phyloP scores from a whole-genome alignment of 92 coral and sea anemone species.

The Actinernus sp. region DNA sequence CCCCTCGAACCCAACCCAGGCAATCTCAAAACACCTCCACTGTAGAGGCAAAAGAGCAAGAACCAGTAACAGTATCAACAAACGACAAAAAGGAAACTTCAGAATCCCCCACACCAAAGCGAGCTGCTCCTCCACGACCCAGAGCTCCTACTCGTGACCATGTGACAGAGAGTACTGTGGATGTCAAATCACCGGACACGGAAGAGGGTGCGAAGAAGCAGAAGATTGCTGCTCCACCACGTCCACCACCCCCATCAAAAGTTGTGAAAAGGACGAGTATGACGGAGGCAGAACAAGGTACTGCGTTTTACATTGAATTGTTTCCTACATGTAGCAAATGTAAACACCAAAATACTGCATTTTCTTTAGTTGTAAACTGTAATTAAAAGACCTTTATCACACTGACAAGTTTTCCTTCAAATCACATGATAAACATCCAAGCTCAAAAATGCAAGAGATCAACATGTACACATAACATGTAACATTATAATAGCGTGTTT shows the following conservation, averaged over 20 bases:
- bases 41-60: neutral
- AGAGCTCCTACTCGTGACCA: constrained; percentile 21
- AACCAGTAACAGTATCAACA: neutral
- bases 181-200: no score
- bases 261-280: constrained; percentile 13
- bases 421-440: no score
- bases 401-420: no score
- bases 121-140: constrained; percentile 46
- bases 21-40: neutral
- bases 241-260: constrained; percentile 70
- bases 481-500: no score
- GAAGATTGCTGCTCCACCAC: constrained; percentile 55
- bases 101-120: constrained; percentile 44
- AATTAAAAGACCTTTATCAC: no score
- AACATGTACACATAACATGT: no score
- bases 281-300: neutral
- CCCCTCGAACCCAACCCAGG: constrained; percentile 16
- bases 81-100: neutral
- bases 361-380: no score
- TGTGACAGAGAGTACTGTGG: no score
- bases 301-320: no score
- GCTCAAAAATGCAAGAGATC: no score
- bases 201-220: constrained; percentile 30
- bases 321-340: no score
- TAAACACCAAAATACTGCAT: no score